A percentile compares a stretch with the other conserved stretches of the same genome.
Evolutionary conservation across 2,797 vertebrate genomes (phyloP).

Genomic region (Melanotaenia trifasciata): DNA sequence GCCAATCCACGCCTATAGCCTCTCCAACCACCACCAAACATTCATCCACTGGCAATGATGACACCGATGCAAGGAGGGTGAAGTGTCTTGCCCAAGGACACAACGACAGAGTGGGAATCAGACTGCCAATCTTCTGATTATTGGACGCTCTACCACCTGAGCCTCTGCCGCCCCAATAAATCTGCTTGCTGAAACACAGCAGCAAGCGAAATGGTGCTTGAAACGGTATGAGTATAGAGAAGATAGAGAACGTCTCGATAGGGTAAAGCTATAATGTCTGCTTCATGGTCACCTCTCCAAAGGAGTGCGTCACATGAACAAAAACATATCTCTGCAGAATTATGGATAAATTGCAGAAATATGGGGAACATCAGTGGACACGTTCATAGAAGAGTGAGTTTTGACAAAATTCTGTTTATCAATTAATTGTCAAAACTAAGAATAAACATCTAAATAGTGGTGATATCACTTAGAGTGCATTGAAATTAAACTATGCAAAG

Average conservation of each 20-base stretch:
- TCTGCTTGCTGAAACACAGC: not conserved
- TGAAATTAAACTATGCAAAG: not conserved
- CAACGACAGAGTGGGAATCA: too few species aligned
- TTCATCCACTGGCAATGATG: too few species aligned
- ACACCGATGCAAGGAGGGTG: too few species aligned
- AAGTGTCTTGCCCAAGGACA: too few species aligned
- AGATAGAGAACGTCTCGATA: not conserved
- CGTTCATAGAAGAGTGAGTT: not conserved
- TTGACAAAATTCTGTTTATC: not conserved
- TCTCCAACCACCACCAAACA: too few species aligned
- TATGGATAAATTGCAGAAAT: too few species aligned
- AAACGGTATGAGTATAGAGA: not conserved
- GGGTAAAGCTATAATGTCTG: not conserved
- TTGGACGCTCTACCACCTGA: too few species aligned
- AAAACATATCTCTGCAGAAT: too few species aligned
- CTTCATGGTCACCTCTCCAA: not conserved
- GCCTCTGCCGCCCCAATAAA: too few species aligned
- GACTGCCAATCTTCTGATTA: too few species aligned
- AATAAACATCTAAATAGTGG: not conserved
- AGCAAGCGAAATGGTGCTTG: not conserved
- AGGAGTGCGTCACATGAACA: constrained; percentile 3
- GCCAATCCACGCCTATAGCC: too few species aligned
- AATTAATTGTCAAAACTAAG: not conserved
- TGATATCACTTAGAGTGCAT: not conserved
- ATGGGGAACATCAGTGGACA: not conserved